Evolutionary conservation across 2,888 invertebrate species (phyloP).

Genomic region (Lamproptera curius): DNA sequence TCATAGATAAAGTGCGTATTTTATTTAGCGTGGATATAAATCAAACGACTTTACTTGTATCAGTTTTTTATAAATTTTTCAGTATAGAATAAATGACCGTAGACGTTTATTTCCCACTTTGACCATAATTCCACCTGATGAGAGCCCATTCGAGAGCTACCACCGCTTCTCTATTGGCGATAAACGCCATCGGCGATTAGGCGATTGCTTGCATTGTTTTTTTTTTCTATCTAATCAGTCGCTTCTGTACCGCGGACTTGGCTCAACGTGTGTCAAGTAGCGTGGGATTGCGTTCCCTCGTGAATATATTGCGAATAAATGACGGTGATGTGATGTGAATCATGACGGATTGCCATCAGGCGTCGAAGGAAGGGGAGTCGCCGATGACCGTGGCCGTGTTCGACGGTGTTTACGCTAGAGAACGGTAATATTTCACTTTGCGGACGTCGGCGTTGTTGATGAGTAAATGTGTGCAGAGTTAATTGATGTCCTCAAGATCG

Average conservation of each 20-base stretch:
- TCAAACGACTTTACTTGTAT: no score
- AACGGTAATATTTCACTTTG: conserved; percentile 34
- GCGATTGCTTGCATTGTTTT: conserved; percentile 17
- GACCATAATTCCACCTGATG: no score
- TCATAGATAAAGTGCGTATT: no score
- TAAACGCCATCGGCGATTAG: conserved; percentile 31
- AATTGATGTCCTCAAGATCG: no score
- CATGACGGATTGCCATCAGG: conserved; percentile 25
- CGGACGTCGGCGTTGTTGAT: background rate
- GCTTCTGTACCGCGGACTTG: conserved; percentile 37
- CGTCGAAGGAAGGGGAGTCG: conserved; percentile 33
- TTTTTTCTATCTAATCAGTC: conserved; percentile 47
- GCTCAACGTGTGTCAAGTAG: conserved; percentile 35
- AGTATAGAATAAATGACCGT: no score
- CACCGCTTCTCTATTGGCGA: no score
- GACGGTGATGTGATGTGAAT: conserved; percentile 6
- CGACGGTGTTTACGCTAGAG: conserved; percentile 34
- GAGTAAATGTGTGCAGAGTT: background rate
- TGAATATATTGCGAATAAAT: background rate
- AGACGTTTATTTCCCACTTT: no score
- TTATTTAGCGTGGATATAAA: no score
- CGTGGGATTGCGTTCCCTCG: no score
- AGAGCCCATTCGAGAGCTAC: no score
- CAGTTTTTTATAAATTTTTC: no score
- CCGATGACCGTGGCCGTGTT: conserved; percentile 33